Evolutionary conservation across 2,888 invertebrate species (phyloP), one percentile per base, ranked within the genome.

Genomic region (Erynnis tages): DNA sequence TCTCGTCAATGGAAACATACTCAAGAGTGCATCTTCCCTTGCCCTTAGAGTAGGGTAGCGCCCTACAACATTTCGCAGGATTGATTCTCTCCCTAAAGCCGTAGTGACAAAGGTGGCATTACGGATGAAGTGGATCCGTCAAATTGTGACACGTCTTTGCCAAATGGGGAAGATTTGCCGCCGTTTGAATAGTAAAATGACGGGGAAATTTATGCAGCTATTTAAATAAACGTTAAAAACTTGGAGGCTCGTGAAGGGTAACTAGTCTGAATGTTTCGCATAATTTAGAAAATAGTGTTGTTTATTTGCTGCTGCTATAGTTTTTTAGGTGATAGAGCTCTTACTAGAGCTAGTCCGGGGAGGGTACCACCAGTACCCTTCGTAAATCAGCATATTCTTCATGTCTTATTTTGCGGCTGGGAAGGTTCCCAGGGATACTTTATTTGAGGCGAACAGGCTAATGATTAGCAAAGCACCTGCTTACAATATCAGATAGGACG

Each of bases 61-160:
- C 78, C 77, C 79, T 71, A 67, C 40, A 19, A 27, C 19, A 40
- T 40, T 41, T 50, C 72, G 60, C 61, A 62, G 80, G 82, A 84
- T 82, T 84, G 83, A 83, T 82, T 57, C 68, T 73, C 73, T 70
- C 67, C 60, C 54, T 53, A 49, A 54, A 59, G 56, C 14, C 21
- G 21, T 53, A 55, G 58, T 56, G 57, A 62, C 59, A 62, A 57
- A 58, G 56, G 56, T 52, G 56, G 48, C 55, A 57, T 61, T 60
- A 58, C 57, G 55, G 55, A 50, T 54, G 59, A 61, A 65, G 62
- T 59, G 61, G 55, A 58, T 55, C 52, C 54, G 60, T 55, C 57
- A 60, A 60, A 60, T 59, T 29, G 53, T 55, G 47, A 55, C 50
- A 46, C 46, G 44, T 54, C 56, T 56, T 54, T 8, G 17, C 7